Evolutionary conservation across 2,113 vertebrate species (phyloP).

Genomic region (Trachemys scripta): DNA sequence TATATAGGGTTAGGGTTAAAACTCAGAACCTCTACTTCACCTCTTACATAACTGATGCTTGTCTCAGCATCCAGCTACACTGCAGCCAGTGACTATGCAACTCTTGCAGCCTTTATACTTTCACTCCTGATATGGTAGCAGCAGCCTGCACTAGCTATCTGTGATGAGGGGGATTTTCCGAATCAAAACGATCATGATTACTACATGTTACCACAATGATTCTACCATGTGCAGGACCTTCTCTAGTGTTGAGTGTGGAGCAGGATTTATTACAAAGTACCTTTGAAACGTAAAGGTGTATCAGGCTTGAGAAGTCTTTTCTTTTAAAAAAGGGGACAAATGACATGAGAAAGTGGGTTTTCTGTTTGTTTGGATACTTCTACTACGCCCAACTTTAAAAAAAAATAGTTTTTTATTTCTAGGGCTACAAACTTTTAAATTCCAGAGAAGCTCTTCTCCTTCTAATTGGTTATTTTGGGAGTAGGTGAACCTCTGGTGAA

Average conservation of each 20-base stretch:
- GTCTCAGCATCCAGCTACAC: neutral
- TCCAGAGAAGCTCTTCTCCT: slow-evolving; percentile 34
- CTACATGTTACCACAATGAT: neutral
- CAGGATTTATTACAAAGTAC: neutral
- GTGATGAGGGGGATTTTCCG: neutral
- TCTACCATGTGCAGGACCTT: neutral
- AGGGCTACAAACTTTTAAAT: neutral
- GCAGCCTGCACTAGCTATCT: neutral
- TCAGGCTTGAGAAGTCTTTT: neutral
- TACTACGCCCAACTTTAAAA: neutral
- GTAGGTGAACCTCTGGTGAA: slow-evolving; percentile 22
- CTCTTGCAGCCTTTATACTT: neutral
- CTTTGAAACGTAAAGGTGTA: slow-evolving; percentile 4
- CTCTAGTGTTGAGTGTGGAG: neutral
- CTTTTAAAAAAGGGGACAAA: neutral
- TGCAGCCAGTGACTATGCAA: neutral
- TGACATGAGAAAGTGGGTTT: neutral
- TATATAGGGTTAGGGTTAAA: neutral
- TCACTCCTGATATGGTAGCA: neutral
- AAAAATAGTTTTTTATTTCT: neutral
- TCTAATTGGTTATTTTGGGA: slow-evolving; percentile 29
- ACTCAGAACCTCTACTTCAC: neutral
- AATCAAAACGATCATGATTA: neutral
- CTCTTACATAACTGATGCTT: neutral
- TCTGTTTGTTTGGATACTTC: neutral